Base-by-base conservation (phyloP, 2,113 vertebrate species). In the Cygnus buccinator region DNA sequence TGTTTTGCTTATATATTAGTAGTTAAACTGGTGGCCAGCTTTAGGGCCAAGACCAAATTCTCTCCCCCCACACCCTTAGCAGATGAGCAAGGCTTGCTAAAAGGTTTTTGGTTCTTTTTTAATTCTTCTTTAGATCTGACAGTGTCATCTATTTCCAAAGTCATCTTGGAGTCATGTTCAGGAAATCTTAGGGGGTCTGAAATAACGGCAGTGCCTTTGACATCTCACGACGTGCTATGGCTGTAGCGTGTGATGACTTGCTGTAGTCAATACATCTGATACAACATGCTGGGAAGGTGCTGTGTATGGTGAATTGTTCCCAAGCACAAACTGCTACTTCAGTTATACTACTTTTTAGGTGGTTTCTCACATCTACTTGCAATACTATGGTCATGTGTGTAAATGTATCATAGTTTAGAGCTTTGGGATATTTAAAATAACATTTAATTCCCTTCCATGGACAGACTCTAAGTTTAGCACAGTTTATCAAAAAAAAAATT, bases 161-260 rank as follows among this genome's bases (percentile, higher is more conserved):
- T 31, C 17, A 17, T 43, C 14, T 57, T 37, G 31, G 29, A 80
- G 13, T 3, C 48, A 16, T 33, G 2, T 23, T 66, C 43, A 3
- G 48, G 35, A 54, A 55, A 79, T 55, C 16, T 63, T 28, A 63
- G 23, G 5, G 25, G 3, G 1, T 59, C 61, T 81, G 59, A 77
- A 94, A 58, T 17, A 41, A 41, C 0, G 2, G 28, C 43, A 63
- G 12, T 8, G 8, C 16, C 79, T 59, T 70, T 28, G 73, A n/a
- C 3, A 9, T 48, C 86, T 39, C 0, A 0, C 59, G 63, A 41
- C 15, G 2, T 19, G 26, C 25, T 75, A 0, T 35, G 44, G 31
- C 9, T 73, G 37, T 33, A 22, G 29, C 33, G 18, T 21, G 17
- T 26, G 46, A 58, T 10, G 31, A 41, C 41, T 80, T 70, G 20